Conservation (phyloP, 2,888 invertebrate genomes). For the Caenorhabditis uteleia region DNA sequence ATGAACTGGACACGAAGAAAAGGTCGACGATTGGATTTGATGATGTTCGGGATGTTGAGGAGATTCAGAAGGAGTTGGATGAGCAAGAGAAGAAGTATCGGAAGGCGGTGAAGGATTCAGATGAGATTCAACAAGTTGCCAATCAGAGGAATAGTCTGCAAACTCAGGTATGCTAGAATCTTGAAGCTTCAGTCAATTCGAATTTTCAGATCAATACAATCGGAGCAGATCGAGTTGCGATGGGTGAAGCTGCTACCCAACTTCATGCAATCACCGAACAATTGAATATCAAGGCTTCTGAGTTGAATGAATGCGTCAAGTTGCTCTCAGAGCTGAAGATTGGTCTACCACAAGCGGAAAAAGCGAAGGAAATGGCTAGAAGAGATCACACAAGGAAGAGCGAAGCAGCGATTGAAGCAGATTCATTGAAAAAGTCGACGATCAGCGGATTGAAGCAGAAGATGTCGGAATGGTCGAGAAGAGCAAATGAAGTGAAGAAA, state of each 20-base stretch:
- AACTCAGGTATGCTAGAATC: too few species aligned
- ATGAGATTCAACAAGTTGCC: conserved; percentile 14
- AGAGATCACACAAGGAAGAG: too few species aligned
- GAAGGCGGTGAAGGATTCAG: conserved; percentile 7
- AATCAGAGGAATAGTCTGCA: conserved; percentile 20
- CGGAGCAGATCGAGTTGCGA: conserved; percentile 24
- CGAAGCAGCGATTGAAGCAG: too few species aligned
- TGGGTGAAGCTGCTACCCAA: conserved; percentile 41
- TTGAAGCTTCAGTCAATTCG: too few species aligned
- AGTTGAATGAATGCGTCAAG: neutral
- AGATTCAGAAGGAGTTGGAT: conserved; percentile 11
- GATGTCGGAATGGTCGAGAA: neutral
- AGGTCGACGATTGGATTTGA: neutral
- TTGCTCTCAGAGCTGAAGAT: too few species aligned
- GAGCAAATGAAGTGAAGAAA: neutral
- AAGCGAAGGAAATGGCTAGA: too few species aligned
- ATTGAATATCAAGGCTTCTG: neutral
- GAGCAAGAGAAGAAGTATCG: conserved; percentile 16
- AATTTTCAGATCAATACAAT: conserved; percentile 33
- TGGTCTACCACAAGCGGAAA: neutral
- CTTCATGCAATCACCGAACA: conserved; percentile 22
- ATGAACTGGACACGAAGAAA: neutral
- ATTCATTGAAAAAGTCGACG: too few species aligned
- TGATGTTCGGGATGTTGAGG: conserved; percentile 1
- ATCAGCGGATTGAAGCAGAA: neutral